Conservation (phyloP, 1,140 invertebrate genomes). For the Magallana gigas region DNA sequence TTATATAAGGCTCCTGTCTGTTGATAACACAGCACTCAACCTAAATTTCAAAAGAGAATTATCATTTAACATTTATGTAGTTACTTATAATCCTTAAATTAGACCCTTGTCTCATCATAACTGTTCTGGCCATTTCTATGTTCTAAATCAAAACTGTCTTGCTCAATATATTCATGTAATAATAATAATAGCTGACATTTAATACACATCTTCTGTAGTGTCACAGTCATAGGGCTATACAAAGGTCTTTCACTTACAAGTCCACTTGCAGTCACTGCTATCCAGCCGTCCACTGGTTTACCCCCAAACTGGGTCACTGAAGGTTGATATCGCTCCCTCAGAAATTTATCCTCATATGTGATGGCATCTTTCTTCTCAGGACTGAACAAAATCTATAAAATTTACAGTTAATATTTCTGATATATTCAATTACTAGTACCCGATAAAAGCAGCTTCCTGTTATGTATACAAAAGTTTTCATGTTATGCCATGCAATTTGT, state of each 20-base stretch:
- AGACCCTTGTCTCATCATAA: no score
- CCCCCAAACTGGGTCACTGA: conserved; percentile 93
- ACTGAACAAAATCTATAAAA: conserved; percentile 72
- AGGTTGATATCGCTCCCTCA: conserved; percentile 85
- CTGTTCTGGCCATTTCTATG: no score
- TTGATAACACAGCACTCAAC: conserved; percentile 67
- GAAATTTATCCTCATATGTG: conserved; percentile 92
- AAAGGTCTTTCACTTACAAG: conserved; percentile 81
- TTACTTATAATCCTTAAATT: no score
- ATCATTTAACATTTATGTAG: not conserved
- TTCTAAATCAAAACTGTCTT: no score
- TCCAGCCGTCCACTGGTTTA: conserved; percentile 88
- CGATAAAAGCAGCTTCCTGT: no score
- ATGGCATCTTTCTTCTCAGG: conserved; percentile 77
- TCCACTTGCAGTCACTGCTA: conserved; percentile 91
- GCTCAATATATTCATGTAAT: no score
- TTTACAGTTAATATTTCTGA: not conserved
- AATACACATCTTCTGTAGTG: no score
- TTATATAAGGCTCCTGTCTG: conserved; percentile 59
- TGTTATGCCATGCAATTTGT: no score
- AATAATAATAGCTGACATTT: no score
- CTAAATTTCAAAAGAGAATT: conserved; percentile 48
- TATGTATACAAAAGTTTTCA: no score
- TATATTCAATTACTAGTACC: not conserved
- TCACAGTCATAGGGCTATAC: no score